Percentiles rank a stretch among this genome's conserved stretches.
These are phyloP conservation scores for Micrasema minimum DNA, from an alignment of 1,140 invertebrate species.

Conservation along the genomic window DNA sequence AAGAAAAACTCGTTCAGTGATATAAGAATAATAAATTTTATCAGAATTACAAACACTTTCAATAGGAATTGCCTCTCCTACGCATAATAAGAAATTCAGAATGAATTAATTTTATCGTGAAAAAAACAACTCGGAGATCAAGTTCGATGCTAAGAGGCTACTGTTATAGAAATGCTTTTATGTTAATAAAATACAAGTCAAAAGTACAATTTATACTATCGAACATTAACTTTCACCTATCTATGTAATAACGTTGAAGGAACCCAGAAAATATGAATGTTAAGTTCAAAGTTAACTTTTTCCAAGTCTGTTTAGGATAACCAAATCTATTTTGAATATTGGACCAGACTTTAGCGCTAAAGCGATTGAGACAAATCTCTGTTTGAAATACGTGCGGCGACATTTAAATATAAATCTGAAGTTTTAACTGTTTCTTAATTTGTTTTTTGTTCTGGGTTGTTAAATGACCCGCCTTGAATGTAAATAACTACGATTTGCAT, in stretches of 20 bases:
- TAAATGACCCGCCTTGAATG: slow-evolving; percentile 23
- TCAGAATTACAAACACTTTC: too few relatives aligned
- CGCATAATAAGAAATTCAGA: neutral
- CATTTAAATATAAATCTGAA: slow-evolving; percentile 29
- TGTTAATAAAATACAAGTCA: neutral
- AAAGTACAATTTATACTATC: neutral
- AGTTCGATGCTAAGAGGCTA: neutral
- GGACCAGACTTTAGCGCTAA: slow-evolving; percentile 1
- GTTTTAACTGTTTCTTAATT: slow-evolving; percentile 21
- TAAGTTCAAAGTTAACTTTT: neutral
- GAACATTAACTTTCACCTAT: neutral
- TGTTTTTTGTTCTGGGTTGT: slow-evolving; percentile 4
- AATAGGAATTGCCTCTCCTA: slow-evolving; percentile 8
- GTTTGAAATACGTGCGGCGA: slow-evolving; percentile 14
- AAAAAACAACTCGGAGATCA: neutral
- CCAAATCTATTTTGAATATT: slow-evolving; percentile 16
- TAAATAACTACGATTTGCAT: slow-evolving; percentile 10
- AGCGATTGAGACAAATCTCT: slow-evolving; percentile 17
- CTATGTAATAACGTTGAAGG: neutral
- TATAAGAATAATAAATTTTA: slow-evolving; percentile 2
- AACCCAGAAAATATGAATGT: slow-evolving; percentile 1
- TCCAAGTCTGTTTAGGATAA: slow-evolving; percentile 5
- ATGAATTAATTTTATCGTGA: too few relatives aligned
- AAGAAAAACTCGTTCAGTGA: neutral
- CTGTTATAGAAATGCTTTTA: neutral